Base-by-base conservation (phyloP, 23 tunicate genomes). In the Phallusia fumigata region DNA sequence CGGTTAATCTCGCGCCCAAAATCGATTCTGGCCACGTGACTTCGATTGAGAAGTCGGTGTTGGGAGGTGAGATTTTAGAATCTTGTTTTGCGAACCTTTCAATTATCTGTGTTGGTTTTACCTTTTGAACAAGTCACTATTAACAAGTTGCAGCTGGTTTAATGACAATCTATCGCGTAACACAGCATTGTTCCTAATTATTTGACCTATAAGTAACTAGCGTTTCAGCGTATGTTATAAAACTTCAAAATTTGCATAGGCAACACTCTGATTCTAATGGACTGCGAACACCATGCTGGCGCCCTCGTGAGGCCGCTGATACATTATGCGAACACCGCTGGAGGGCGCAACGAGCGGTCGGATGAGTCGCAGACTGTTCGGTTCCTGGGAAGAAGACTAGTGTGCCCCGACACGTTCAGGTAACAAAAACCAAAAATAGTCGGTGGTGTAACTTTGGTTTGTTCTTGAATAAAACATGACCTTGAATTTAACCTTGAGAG, bases 271-370 rank as follows among this genome's bases (percentile, higher is more conserved):
- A 88, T 93, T 89, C 49, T 93, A 26, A 88, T 88, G 92, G 92
- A 88, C 72, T 93, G 97, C 72, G 97, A 93, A 50, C 88, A 88
- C 80, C 97, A 88, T 64, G 86, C 97, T 52, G 92, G 92, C 77
- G 87, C 88, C 87, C 89, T 93, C 58, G 72, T 93, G 84, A 79
- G 89, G 76, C 97, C 97, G 24, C 86, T 93, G 18, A 88, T 93
- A 32, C 90, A 93, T 64, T 89, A 88, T 65, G 79, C 87, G 19
- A 93, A 93, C 77, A 88, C 97, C 75, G 76, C 86, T 26, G 81
- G 86, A 47, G 73, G 88, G 82, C 81, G 79, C 32, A 47, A 74
- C 16, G 84, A 64, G 75, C 86, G 75, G 21, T 52, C 77, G 30
- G 97, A 93, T 81, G 97, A 93, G 72, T 79, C 87, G 30, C 81